A percentile compares a stretch with the other conserved stretches of the same genome.
Conservation (phyloP, 2,888 invertebrate species). For the Cosmia trapezina region DNA sequence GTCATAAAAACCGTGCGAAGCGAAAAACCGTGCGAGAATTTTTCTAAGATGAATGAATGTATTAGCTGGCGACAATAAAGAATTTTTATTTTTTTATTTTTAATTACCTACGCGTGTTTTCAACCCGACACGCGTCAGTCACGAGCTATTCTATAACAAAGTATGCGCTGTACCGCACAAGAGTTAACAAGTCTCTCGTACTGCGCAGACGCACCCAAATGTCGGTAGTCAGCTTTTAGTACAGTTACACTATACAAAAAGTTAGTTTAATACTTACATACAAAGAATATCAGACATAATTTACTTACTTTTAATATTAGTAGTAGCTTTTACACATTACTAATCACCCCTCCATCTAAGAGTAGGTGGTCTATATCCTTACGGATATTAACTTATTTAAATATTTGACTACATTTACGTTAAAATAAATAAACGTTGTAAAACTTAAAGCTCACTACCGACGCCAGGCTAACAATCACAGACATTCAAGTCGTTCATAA, state of each 20-base stretch:
- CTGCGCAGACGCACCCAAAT: constrained; percentile 42
- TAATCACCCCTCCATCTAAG: constrained; percentile 17
- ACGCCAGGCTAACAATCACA: constrained; percentile 71
- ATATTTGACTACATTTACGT: constrained; percentile 45
- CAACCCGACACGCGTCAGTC: constrained; percentile 48
- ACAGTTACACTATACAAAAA: constrained; percentile 40
- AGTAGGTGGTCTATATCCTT: constrained; percentile 12
- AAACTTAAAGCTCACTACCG: constrained; percentile 60
- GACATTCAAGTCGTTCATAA: constrained; percentile 70
- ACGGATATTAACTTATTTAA: constrained; percentile 22
- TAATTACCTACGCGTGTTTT: background rate
- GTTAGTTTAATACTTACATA: constrained; percentile 55
- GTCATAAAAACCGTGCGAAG: background rate
- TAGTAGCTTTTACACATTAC: constrained; percentile 38
- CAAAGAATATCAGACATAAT: constrained; percentile 55
- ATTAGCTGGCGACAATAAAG: too few species aligned
- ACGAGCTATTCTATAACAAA: constrained; percentile 45
- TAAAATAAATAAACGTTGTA: constrained; percentile 47
- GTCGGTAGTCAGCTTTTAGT: constrained; percentile 55
- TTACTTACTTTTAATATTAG: constrained; percentile 51
- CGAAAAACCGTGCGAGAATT: too few species aligned
- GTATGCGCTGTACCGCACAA: constrained; percentile 37
- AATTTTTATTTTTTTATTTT: too few species aligned
- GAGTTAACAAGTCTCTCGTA: constrained; percentile 7
- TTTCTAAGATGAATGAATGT: too few species aligned